Conservation (phyloP, 2,888 invertebrate species). For the Perizoma flavofasciatum region DNA sequence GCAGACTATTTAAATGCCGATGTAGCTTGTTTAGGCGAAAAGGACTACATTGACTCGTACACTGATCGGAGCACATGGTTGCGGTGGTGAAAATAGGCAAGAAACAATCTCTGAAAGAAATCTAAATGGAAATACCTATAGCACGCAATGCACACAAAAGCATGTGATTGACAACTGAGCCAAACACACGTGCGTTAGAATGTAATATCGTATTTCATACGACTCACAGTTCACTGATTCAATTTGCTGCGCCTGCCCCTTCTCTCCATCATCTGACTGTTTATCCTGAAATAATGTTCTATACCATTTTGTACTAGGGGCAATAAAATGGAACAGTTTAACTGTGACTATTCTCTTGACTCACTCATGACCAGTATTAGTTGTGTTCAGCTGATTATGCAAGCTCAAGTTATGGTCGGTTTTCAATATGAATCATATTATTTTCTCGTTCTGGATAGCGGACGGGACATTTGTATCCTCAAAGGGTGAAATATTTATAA, state of each 20-base stretch:
- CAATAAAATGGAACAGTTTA: conserved; percentile 40
- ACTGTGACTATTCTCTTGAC: conserved; percentile 39
- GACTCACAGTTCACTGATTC: conserved; percentile 47
- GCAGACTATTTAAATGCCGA: conserved; percentile 20
- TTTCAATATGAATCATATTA: conserved; percentile 6
- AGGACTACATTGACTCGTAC: neutral
- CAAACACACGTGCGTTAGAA: conserved; percentile 22
- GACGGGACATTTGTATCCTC: conserved; percentile 8
- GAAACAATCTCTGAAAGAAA: neutral
- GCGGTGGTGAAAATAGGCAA: neutral
- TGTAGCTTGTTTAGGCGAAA: conserved; percentile 17
- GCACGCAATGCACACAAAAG: conserved; percentile 6
- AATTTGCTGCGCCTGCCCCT: conserved; percentile 46
- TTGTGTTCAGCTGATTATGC: conserved; percentile 1
- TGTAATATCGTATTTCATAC: conserved; percentile 24
- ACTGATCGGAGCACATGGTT: conserved; percentile 12
- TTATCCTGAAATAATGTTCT: conserved; percentile 39
- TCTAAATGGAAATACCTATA: no score
- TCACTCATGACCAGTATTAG: conserved; percentile 30
- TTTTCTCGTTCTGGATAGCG: conserved; percentile 3
- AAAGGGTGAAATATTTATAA: conserved; percentile 15
- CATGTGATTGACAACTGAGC: conserved; percentile 1
- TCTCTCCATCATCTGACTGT: conserved; percentile 31
- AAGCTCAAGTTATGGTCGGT: conserved; percentile 5
- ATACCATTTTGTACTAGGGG: conserved; percentile 24